Percentiles rank a stretch among this genome's conserved stretches.
phyloP scores from a whole-genome alignment of 2,888 invertebrate species.

The Tanytarsus gracilentus region DNA sequence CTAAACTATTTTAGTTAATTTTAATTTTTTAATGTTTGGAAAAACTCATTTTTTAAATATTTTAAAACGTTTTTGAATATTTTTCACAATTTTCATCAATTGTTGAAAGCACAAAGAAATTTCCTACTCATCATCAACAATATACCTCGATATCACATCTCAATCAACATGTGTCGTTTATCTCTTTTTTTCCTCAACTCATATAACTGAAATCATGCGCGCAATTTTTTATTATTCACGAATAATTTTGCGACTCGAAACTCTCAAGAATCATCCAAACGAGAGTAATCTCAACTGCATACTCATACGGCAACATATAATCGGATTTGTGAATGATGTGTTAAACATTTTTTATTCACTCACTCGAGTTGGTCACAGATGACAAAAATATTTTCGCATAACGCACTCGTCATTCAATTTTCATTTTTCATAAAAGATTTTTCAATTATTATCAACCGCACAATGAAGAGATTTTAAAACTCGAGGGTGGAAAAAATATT shows the following conservation, averaged over 20 bases:
- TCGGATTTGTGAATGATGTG: neutral
- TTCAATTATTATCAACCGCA: slow-evolving; percentile 5
- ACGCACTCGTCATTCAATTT: neutral
- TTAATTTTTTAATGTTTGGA: neutral
- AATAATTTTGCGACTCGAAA: neutral
- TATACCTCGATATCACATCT: neutral
- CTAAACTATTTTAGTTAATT: neutral
- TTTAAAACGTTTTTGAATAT: neutral
- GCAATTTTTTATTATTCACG: neutral
- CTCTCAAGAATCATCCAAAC: neutral
- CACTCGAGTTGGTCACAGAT: neutral
- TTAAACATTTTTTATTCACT: neutral
- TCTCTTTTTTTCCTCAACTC: neutral
- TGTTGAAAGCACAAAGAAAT: neutral
- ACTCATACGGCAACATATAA: neutral
- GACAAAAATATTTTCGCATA: neutral
- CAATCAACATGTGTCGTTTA: slow-evolving; percentile 26
- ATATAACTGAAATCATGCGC: slow-evolving; percentile 18
- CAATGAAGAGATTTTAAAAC: neutral
- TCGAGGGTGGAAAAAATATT: slow-evolving; percentile 1
- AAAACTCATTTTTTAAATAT: neutral
- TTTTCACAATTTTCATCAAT: neutral
- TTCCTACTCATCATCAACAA: neutral
- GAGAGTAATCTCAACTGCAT: neutral
- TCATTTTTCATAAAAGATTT: neutral